Evolutionary conservation across 2,797 vertebrate genomes (phyloP).

Genomic region (Leptodactylus fallax): DNA sequence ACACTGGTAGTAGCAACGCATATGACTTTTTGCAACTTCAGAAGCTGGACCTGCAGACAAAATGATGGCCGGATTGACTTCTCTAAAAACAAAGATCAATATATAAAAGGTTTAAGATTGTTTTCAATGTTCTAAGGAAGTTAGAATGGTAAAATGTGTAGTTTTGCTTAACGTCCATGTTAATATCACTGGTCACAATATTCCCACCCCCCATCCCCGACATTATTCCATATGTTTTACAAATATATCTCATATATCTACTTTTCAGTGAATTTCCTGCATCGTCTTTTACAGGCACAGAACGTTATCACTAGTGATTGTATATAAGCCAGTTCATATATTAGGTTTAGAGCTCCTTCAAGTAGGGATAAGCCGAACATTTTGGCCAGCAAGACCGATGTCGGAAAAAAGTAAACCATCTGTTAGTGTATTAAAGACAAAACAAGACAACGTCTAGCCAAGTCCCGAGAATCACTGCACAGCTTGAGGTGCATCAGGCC

Average conservation of each 20-base stretch:
- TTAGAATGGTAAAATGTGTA: background rate
- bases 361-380: constrained; percentile 30
- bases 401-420: constrained; percentile 10
- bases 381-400: constrained; percentile 9
- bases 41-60: too few relatives aligned
- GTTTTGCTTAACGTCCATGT: background rate
- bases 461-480: constrained; percentile 15
- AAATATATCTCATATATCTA: constrained; percentile 15
- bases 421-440: constrained; percentile 42
- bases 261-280: background rate
- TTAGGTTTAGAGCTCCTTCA: background rate
- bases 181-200: background rate
- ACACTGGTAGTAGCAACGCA: too few relatives aligned
- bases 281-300: too few relatives aligned
- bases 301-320: background rate
- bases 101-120: background rate
- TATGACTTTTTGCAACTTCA: too few relatives aligned
- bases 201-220: background rate
- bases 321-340: background rate
- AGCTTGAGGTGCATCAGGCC: constrained; percentile 26
- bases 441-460: constrained; percentile 48
- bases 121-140: background rate
- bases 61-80: too few relatives aligned
- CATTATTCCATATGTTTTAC: constrained; percentile 9
- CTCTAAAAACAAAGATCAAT: background rate